A percentile compares a stretch with the other conserved stretches of the same genome.
Evolutionary conservation across 2,113 vertebrate genomes (phyloP).

Genomic region (Datnioides undecimradiatus): DNA sequence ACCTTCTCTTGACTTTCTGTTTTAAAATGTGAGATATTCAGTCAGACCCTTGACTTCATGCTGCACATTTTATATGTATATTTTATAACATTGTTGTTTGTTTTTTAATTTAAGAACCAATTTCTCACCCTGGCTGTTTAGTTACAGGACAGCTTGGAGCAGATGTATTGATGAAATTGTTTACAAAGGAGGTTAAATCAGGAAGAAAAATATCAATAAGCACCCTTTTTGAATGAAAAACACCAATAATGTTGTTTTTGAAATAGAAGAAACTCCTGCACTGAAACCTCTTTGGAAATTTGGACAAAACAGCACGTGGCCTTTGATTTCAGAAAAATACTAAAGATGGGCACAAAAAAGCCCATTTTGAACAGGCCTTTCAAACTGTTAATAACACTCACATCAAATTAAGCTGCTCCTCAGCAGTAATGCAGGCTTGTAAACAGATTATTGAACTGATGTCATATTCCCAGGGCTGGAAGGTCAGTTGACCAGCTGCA

Average conservation of each 20-base stretch:
- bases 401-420: constrained; percentile 24
- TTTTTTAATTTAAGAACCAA: neutral
- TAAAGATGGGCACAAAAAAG: neutral
- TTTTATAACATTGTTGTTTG: neutral
- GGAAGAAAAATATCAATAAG: neutral
- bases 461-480: constrained; percentile 29
- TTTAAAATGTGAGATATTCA: no score
- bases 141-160: neutral
- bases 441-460: constrained; percentile 56
- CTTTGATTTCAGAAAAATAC: neutral
- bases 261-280: neutral
- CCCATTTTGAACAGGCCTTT: neutral
- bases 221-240: neutral
- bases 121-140: neutral
- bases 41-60: no score
- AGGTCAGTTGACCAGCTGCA: constrained; percentile 47
- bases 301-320: neutral
- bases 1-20: no score
- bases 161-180: neutral
- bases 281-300: neutral
- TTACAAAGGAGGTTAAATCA: neutral
- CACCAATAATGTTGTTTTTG: neutral
- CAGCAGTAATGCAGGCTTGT: constrained; percentile 28
- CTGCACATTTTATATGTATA: no score
- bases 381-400: constrained; percentile 9